Conservation (phyloP, 2,888 invertebrate species). For the Xiphydria camelus region DNA sequence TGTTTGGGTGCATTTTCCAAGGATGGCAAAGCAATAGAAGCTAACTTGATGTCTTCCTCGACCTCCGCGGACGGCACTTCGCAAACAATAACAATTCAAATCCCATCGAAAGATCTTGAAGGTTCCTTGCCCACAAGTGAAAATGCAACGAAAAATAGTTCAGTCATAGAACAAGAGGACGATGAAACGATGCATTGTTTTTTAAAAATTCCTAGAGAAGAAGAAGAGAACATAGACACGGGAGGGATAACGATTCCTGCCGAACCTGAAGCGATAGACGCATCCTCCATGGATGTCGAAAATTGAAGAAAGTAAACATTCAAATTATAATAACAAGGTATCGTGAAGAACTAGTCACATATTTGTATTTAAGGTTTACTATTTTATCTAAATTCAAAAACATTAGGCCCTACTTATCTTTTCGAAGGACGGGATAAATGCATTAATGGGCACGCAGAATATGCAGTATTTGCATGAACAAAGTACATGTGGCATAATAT, state of each 20-base stretch:
- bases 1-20: constrained; percentile 52
- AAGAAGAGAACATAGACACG: constrained; percentile 61
- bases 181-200: constrained; percentile 59
- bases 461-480: no score
- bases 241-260: constrained; percentile 65
- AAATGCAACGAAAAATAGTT: constrained; percentile 29
- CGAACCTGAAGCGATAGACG: constrained; percentile 46
- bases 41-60: constrained; percentile 53
- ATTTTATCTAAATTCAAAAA: no score
- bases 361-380: no score
- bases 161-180: constrained; percentile 52
- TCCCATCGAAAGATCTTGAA: constrained; percentile 50
- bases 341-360: constrained; percentile 34
- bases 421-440: no score
- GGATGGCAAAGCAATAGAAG: constrained; percentile 48
- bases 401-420: no score
- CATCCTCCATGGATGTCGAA: constrained; percentile 34
- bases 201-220: constrained; percentile 49
- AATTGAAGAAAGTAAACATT: not conserved
- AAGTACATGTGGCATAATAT: no score
- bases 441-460: no score
- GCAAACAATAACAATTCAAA: constrained; percentile 52
- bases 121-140: constrained; percentile 39
- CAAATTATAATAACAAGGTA: no score
- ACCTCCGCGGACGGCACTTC: constrained; percentile 55